A percentile compares a stretch with the other conserved stretches of the same genome.
phyloP scores from a whole-genome alignment of 2,888 invertebrate genomes.

The Cephus spinipes region DNA sequence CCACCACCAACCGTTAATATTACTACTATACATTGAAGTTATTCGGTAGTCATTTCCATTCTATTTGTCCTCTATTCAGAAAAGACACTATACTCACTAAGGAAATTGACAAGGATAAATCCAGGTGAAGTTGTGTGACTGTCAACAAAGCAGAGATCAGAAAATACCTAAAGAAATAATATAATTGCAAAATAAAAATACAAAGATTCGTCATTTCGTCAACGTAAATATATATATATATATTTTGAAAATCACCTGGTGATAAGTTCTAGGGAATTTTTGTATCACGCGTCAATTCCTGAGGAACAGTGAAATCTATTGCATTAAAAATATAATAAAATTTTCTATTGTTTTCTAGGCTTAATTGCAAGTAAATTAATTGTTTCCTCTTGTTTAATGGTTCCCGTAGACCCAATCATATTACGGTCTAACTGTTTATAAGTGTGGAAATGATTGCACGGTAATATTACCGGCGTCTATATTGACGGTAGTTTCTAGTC shows the following conservation, averaged over 20 bases:
- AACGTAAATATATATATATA: background rate
- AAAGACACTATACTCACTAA: background rate
- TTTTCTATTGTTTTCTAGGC: background rate
- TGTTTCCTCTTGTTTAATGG: background rate
- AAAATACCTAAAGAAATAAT: background rate
- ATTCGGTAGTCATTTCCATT: background rate
- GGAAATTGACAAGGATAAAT: background rate
- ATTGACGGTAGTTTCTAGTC: constrained; percentile 1
- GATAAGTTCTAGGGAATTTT: background rate
- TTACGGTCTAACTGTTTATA: background rate
- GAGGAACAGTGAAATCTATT: too few species aligned
- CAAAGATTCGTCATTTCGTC: background rate
- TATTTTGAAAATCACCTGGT: background rate
- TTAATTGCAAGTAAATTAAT: too few species aligned
- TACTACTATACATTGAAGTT: constrained; percentile 6
- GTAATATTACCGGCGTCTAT: background rate
- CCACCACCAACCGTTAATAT: constrained; percentile 1
- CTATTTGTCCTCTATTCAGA: background rate
- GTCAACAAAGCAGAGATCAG: background rate
- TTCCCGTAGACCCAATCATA: background rate
- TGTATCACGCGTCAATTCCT: background rate
- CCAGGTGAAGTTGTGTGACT: background rate
- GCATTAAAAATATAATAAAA: background rate
- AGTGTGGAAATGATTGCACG: background rate
- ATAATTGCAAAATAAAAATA: background rate